These are phyloP conservation scores for Echinometra lucunter DNA, from an alignment of 53 echinoderm and acorn worm species.

Conservation along the genomic window DNA sequence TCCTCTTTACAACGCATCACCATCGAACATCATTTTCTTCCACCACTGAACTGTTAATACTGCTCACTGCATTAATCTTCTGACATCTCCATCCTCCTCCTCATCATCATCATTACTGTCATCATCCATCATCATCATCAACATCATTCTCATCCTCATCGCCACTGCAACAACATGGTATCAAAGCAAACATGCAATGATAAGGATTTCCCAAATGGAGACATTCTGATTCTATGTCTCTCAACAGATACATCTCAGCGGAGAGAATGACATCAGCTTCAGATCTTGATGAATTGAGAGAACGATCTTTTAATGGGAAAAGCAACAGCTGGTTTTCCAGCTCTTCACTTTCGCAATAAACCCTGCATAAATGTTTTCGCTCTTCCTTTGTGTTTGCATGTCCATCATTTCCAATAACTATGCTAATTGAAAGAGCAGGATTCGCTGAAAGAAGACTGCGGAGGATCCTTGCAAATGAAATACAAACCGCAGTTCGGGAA, in stretches of 20 bases:
- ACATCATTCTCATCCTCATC: neutral
- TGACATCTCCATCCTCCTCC: neutral
- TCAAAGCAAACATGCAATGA: constrained; percentile 3
- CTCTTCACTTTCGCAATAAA: constrained; percentile 41
- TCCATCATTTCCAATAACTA: constrained; percentile 39
- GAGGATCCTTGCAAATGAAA: neutral
- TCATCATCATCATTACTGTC: no score
- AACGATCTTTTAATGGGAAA: constrained; percentile 55
- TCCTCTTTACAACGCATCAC: neutral
- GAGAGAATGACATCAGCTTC: neutral
- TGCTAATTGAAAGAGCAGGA: constrained; percentile 31
- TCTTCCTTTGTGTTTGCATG: constrained; percentile 50
- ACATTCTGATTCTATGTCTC: neutral
- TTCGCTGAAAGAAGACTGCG: constrained; percentile 17
- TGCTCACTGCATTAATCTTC: neutral
- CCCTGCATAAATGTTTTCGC: constrained; percentile 38
- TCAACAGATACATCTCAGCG: neutral
- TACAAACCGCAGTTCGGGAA: neutral
- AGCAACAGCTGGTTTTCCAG: constrained; percentile 43
- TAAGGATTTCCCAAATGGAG: neutral
- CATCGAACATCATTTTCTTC: neutral
- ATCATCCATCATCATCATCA: constrained; percentile 14
- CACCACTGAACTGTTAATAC: neutral
- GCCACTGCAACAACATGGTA: neutral
- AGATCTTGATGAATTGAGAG: neutral